Evolutionary conservation across 2,797 vertebrate species (phyloP).

Genomic region (Sebastes itinus): DNA sequence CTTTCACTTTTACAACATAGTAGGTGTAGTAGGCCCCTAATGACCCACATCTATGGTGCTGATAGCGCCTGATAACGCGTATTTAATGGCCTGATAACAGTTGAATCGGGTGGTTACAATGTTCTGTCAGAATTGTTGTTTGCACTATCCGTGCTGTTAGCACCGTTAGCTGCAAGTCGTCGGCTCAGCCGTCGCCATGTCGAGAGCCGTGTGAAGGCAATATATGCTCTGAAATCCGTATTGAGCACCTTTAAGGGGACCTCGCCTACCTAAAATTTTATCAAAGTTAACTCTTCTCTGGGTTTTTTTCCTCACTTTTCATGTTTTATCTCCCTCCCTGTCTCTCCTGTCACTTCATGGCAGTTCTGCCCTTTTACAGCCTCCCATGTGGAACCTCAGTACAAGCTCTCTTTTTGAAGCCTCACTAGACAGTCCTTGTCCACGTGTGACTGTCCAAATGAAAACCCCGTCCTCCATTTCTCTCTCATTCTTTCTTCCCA

Average conservation of each 20-base stretch:
- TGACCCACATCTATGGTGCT: too few species aligned
- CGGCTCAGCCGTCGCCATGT: too few species aligned
- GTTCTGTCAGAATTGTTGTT: too few species aligned
- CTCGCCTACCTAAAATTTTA: not conserved
- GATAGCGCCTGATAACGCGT: rapidly evolving
- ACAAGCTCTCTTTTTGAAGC: conserved; percentile 23
- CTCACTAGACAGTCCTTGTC: conserved; percentile 10
- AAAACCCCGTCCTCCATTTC: not conserved
- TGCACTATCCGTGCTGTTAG: too few species aligned
- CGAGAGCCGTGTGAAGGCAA: too few species aligned
- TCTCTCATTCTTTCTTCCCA: not conserved
- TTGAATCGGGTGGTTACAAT: too few species aligned
- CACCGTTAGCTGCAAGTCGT: too few species aligned
- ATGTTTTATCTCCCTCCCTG: not conserved
- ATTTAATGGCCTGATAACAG: too few species aligned
- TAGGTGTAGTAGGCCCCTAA: too few species aligned
- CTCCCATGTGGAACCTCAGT: conserved; percentile 11
- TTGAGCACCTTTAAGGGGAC: not conserved
- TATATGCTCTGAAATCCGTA: not conserved
- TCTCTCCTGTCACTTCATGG: conserved; percentile 1
- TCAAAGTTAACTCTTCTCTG: not conserved
- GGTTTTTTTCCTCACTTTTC: not conserved
- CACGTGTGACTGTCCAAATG: conserved; percentile 26
- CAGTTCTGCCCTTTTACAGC: conserved; percentile 12
- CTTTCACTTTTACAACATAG: too few species aligned